A percentile compares a stretch with the other conserved stretches of the same genome.
Conservation (phyloP, 2,797 vertebrate genomes). For the Propithecus perrieri region DNA sequence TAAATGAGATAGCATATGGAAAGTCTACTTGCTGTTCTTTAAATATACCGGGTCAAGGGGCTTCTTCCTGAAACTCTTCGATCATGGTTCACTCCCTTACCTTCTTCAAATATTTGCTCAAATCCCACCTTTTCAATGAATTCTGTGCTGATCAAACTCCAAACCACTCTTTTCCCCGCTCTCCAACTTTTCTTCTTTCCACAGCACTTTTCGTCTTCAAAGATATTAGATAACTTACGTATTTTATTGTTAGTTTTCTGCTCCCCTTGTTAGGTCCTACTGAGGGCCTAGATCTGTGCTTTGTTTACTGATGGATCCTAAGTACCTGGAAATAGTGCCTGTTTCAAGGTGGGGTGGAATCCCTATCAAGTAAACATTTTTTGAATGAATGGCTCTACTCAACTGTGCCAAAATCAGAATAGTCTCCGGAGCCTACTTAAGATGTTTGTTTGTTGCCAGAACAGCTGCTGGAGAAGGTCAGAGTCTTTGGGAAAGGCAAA, state of each 20-base stretch:
- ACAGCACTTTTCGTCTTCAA: not conserved
- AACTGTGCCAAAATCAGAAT: not conserved
- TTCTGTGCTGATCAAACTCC: not conserved
- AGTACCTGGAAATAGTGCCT: not conserved
- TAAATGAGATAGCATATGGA: not conserved
- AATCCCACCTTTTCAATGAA: not conserved
- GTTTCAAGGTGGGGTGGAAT: not conserved
- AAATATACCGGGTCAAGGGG: not conserved
- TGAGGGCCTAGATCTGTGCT: not conserved
- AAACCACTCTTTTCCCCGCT: not conserved
- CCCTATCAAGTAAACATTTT: conserved; percentile 4
- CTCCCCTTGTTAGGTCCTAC: not conserved
- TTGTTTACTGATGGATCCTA: not conserved
- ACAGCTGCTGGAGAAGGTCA: not conserved
- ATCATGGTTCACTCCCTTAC: not conserved
- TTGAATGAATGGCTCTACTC: not conserved
- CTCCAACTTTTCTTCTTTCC: not conserved
- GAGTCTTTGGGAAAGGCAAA: not conserved
- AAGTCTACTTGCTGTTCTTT: not conserved
- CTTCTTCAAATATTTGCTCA: not conserved
- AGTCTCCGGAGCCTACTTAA: not conserved
- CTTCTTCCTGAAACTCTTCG: not conserved
- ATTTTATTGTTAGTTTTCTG: not conserved
- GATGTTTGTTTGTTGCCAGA: not conserved
- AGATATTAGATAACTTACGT: not conserved